Conservation (phyloP, 2,797 vertebrate genomes). For the Toxotes lorentzi region DNA sequence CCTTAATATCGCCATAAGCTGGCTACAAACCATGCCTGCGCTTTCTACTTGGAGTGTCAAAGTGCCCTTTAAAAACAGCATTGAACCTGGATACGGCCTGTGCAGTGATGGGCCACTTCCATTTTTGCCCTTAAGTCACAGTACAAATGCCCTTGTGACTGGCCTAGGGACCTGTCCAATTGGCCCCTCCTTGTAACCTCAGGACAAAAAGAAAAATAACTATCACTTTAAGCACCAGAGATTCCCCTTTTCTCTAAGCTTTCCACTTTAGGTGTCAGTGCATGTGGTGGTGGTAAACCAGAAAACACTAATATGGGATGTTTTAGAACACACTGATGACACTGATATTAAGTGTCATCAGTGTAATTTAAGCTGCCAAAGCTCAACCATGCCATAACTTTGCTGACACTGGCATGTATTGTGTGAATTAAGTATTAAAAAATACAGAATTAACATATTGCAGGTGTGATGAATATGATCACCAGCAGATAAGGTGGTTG, state of each 20-base stretch:
- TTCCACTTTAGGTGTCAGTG: not conserved
- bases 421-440: too few species aligned
- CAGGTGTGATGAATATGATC: too few species aligned
- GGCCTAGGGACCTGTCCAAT: not conserved
- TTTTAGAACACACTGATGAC: too few species aligned
- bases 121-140: not conserved
- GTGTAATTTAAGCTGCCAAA: too few species aligned
- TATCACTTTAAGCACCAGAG: not conserved
- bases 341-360: too few species aligned
- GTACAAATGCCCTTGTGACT: not conserved
- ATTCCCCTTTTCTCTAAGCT: not conserved
- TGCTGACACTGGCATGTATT: too few species aligned
- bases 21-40: too few species aligned
- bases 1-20: not conserved
- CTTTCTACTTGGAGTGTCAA: not conserved
- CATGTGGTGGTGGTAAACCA: not conserved
- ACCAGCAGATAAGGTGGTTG: too few species aligned
- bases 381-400: too few species aligned
- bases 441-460: too few species aligned
- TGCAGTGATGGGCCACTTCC: too few species aligned
- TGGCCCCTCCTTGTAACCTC: not conserved
- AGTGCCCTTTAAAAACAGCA: not conserved
- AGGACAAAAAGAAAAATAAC: not conserved
- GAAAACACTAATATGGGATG: too few species aligned
- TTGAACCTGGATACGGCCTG: not conserved